Evolutionary conservation across 2,797 vertebrate genomes (phyloP).

Genomic region (Decapterus maruadsi): DNA sequence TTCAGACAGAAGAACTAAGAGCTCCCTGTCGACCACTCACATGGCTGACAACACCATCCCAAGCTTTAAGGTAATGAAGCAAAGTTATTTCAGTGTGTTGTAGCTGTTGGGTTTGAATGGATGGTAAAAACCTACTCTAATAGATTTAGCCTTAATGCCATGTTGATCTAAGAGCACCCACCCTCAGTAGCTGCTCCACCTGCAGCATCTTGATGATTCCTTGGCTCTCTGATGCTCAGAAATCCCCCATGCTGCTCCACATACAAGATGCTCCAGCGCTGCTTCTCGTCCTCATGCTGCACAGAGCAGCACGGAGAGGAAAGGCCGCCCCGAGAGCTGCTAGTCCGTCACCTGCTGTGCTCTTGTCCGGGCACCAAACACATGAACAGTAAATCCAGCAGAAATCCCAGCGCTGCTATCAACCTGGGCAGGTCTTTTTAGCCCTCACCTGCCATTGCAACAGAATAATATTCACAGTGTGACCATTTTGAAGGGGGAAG

Average conservation of each 20-base stretch:
- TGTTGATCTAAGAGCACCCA: slow-evolving; percentile 60
- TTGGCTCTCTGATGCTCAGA: slow-evolving; percentile 36
- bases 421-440: neutral
- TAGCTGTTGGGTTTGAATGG: neutral
- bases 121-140: neutral
- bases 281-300: slow-evolving; percentile 37
- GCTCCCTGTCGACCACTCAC: neutral
- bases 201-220: slow-evolving; percentile 78
- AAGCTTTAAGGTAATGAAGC: slow-evolving; percentile 80
- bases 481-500: neutral
- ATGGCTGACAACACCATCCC: slow-evolving; percentile 40
- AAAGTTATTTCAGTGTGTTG: neutral
- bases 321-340: neutral
- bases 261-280: slow-evolving; percentile 8
- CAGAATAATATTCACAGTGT: slow-evolving; percentile 8
- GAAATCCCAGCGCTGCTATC: slow-evolving; percentile 5
- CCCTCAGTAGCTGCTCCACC: slow-evolving; percentile 71
- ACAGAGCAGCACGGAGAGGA: neutral
- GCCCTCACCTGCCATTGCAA: neutral
- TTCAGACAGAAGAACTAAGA: neutral
- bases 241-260: slow-evolving; percentile 26
- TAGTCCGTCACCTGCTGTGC: neutral
- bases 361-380: slow-evolving; percentile 7
- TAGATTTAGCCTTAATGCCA: neutral
- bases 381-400: slow-evolving; percentile 6